These are phyloP conservation scores for Ptilonorhynchus violaceus DNA, from an alignment of 2,113 vertebrate genomes.

Conservation along the genomic window DNA sequence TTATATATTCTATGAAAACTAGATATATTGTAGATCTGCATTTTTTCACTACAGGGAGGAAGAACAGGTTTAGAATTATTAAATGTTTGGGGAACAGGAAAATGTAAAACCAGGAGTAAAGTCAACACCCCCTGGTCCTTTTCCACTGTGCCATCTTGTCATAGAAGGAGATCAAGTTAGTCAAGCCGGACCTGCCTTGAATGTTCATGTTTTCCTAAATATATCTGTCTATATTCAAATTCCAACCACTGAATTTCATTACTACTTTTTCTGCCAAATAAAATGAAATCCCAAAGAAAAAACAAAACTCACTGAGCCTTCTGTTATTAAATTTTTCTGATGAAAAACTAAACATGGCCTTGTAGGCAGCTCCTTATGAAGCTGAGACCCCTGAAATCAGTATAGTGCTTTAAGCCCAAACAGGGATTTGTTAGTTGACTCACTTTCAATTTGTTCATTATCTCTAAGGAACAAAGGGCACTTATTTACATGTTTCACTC, in stretches of 20 bases:
- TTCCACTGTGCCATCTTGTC: background rate
- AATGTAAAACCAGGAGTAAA: background rate
- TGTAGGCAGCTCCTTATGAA: background rate
- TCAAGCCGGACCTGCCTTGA: background rate
- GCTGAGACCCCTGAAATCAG: background rate
- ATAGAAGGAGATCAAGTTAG: background rate
- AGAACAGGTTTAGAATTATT: background rate
- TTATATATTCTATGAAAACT: background rate
- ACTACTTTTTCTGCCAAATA: background rate
- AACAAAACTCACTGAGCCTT: background rate
- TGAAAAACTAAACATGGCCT: background rate
- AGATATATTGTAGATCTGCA: background rate
- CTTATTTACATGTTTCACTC: background rate
- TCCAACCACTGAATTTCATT: background rate
- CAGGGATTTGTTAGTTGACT: background rate
- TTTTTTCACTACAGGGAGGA: background rate
- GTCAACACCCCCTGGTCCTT: background rate
- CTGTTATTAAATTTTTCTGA: background rate
- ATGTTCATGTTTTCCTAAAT: background rate
- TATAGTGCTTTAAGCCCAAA: background rate
- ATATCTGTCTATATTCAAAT: background rate
- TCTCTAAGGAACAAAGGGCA: background rate
- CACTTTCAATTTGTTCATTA: background rate
- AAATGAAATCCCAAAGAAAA: background rate
- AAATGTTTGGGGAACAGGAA: background rate